These are phyloP conservation scores for Sylvietta virens DNA, from an alignment of 2,113 vertebrate species.

Conservation along the genomic window DNA sequence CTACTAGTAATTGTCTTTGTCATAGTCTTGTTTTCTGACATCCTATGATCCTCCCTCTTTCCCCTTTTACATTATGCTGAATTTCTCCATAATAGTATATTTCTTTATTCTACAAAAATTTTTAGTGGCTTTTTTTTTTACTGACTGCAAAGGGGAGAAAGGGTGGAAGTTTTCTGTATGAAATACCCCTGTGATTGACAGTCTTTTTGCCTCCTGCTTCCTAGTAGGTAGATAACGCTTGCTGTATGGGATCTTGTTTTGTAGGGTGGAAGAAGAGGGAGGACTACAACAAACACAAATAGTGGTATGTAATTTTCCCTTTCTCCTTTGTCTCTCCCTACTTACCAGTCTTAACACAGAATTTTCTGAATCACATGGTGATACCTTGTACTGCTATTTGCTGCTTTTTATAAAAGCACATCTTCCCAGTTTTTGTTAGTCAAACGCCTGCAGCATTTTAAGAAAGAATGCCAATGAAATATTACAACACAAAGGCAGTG, in stretches of 20 bases:
- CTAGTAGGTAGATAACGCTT: constrained; percentile 71
- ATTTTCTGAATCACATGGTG: neutral
- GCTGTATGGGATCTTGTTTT: constrained; percentile 72
- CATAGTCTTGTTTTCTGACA: constrained; percentile 2
- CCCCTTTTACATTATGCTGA: neutral
- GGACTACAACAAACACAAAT: constrained; percentile 69
- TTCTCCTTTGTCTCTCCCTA: constrained; percentile 50
- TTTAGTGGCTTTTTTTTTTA: neutral
- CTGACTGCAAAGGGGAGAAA: constrained; percentile 17
- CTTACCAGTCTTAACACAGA: neutral
- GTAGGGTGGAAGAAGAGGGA: constrained; percentile 71
- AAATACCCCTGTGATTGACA: constrained; percentile 52
- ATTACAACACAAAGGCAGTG: neutral
- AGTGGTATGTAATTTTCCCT: constrained; percentile 71
- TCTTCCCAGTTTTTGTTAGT: neutral
- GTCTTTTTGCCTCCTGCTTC: constrained; percentile 59
- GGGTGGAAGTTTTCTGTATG: constrained; percentile 25
- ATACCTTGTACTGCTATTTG: neutral
- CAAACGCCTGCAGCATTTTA: neutral
- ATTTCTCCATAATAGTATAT: neutral
- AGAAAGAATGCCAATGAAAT: neutral
- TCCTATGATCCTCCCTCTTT: neutral
- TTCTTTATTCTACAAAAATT: neutral
- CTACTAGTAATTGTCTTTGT: neutral
- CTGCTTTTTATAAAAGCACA: neutral